phyloP scores from a whole-genome alignment of 2,797 vertebrate genomes.

The Poecile montanus region DNA sequence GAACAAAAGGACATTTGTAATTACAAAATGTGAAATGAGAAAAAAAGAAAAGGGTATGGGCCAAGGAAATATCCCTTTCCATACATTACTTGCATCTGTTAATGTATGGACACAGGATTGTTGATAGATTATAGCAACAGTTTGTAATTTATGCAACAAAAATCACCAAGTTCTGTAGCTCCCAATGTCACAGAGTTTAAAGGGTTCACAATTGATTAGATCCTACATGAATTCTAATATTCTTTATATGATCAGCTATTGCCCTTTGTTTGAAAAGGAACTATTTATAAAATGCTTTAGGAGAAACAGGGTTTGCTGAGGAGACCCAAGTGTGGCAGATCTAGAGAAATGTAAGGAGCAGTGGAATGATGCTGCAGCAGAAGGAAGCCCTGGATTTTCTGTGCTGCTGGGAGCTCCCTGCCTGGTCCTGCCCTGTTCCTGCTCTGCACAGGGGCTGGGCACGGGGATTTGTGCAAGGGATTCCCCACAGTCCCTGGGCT shows the following conservation, averaged over 20 bases:
- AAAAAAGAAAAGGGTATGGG: not conserved
- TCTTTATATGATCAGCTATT: not conserved
- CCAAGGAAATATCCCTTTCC: not conserved
- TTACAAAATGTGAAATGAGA: not conserved
- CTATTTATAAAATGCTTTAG: not conserved
- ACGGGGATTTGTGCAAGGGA: not conserved
- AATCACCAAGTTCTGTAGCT: not conserved
- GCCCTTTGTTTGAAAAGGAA: not conserved
- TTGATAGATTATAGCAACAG: not conserved
- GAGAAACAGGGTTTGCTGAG: not conserved
- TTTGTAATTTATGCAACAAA: not conserved
- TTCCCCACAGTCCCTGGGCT: accelerated
- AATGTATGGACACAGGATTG: no score
- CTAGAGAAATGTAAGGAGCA: not conserved
- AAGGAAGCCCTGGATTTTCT: not conserved
- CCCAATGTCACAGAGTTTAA: not conserved
- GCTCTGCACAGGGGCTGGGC: not conserved
- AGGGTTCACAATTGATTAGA: not conserved
- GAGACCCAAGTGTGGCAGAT: not conserved
- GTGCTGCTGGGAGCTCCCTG: accelerated
- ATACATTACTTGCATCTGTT: accelerated
- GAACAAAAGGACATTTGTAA: not conserved
- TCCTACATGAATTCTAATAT: not conserved
- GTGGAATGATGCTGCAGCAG: not conserved
- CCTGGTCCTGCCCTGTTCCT: not conserved